Conservation (phyloP, 2,113 vertebrate species). For the Hystrix cristata region DNA sequence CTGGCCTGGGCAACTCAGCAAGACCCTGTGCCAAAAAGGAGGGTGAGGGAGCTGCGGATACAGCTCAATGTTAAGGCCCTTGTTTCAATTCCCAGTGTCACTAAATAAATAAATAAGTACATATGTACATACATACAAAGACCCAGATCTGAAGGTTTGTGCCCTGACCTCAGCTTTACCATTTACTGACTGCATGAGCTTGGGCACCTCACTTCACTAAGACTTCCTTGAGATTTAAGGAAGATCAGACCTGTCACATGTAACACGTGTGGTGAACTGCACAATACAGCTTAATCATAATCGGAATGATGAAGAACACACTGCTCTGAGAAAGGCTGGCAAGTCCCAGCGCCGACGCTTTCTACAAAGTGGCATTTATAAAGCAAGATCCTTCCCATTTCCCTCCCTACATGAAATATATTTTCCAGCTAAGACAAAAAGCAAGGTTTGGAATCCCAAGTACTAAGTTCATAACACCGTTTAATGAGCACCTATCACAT, state of each 20-base stretch:
- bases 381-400: not conserved
- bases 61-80: not conserved
- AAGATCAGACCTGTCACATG: not conserved
- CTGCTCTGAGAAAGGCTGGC: not conserved
- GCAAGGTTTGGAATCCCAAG: constrained; percentile 44
- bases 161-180: not conserved
- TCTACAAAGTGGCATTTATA: not conserved
- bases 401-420: not conserved
- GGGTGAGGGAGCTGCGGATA: not conserved
- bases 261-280: not conserved
- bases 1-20: not conserved
- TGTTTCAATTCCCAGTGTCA: not conserved
- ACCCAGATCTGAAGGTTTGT: not conserved
- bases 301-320: not conserved
- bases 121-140: not conserved
- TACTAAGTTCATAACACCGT: not conserved
- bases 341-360: not conserved
- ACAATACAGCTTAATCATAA: not conserved
- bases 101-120: not conserved
- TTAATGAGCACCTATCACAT: constrained; percentile 11
- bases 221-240: not conserved
- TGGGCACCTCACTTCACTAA: not conserved
- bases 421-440: constrained; percentile 62
- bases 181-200: not conserved
- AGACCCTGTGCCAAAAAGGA: not conserved